These are phyloP conservation scores for Botia kubotai DNA, from an alignment of 2,797 vertebrate genomes.

Conservation along the genomic window DNA sequence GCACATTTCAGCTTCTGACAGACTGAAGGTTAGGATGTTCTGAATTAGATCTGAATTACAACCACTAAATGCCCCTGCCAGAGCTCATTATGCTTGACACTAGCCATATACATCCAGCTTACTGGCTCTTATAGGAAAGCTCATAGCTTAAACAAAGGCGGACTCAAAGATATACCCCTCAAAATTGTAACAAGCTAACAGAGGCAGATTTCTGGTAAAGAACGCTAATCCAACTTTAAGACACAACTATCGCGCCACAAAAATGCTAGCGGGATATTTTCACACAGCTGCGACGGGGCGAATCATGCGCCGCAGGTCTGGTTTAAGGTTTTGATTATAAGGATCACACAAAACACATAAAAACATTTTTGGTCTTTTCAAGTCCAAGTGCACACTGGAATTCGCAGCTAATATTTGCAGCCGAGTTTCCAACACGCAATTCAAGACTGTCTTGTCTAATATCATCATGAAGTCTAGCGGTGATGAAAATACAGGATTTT, in stretches of 20 bases:
- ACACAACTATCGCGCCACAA: constrained; percentile 73
- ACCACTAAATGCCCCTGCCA: constrained; percentile 99
- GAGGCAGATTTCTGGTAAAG: constrained; percentile 86
- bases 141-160: constrained; percentile 91
- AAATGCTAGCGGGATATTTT: constrained; percentile 76
- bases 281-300: constrained; percentile 11
- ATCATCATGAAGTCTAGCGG: constrained; percentile 22
- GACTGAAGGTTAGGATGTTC: constrained; percentile 99
- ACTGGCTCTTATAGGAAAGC: constrained; percentile 84
- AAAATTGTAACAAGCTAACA: constrained; percentile 90
- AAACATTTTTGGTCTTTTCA: constrained; percentile 40
- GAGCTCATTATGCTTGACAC: constrained; percentile 94
- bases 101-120: constrained; percentile 88
- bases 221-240: constrained; percentile 82
- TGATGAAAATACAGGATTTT: constrained; percentile 49
- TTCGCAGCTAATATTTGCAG: constrained; percentile 10
- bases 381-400: constrained; percentile 6
- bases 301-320: constrained; percentile 57
- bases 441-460: constrained; percentile 33
- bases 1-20: constrained; percentile 96
- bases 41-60: constrained; percentile 99
- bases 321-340: constrained; percentile 56
- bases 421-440: constrained; percentile 16
- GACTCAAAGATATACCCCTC: constrained; percentile 85
- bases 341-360: constrained; percentile 55